phyloP scores from a whole-genome alignment of 2,888 invertebrate genomes.

The Spilosoma lubricipeda region DNA sequence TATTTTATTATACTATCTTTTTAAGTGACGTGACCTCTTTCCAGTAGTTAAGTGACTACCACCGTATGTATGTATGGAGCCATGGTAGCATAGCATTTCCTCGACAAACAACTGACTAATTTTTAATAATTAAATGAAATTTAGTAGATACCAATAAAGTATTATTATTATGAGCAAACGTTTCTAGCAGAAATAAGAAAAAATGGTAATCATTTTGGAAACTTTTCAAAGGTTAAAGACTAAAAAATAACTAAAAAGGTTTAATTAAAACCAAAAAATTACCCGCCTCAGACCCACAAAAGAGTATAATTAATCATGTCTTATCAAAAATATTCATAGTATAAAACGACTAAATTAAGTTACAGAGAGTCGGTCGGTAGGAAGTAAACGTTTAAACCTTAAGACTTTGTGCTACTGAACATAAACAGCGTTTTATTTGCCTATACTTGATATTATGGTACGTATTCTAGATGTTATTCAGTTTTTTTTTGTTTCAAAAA shows the following conservation, averaged over 20 bases:
- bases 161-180: background rate
- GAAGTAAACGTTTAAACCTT: constrained; percentile 8
- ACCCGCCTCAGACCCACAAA: constrained; percentile 6
- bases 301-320: constrained; percentile 42
- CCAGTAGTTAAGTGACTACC: no score
- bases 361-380: constrained; percentile 16
- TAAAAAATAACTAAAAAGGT: constrained; percentile 13
- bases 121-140: no score
- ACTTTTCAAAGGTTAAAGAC: background rate
- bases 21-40: no score
- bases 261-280: constrained; percentile 28
- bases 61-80: no score
- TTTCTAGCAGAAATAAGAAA: background rate
- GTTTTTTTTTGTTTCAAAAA: background rate
- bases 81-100: no score
- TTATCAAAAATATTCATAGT: constrained; percentile 38
- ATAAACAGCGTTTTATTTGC: background rate
- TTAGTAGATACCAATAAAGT: no score
- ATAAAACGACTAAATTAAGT: constrained; percentile 19
- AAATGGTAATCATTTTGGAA: background rate
- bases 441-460: no score
- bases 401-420: background rate
- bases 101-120: no score
- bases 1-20: no score
- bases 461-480: background rate